Percentiles rank a stretch among this genome's conserved stretches.
Conservation (phyloP, 1,140 invertebrate species). For the Grapholita molesta region DNA sequence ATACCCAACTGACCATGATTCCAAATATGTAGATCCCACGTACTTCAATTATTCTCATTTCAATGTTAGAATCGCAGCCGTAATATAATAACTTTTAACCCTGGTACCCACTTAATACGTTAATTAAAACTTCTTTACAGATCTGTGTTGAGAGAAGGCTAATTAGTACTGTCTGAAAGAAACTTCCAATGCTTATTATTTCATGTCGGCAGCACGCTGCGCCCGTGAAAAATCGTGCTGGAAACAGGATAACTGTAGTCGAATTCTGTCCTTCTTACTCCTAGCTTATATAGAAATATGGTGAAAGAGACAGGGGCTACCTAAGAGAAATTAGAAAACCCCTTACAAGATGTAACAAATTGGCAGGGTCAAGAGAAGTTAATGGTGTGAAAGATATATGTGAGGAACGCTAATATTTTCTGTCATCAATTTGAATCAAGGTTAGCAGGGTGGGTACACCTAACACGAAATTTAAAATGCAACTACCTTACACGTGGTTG, state of each 20-base stretch:
- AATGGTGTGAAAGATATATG: background rate
- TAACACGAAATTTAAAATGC: too few species aligned
- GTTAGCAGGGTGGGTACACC: too few species aligned
- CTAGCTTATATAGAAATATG: background rate
- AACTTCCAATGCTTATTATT: constrained; percentile 11
- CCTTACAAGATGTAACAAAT: background rate
- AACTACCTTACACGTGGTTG: too few species aligned
- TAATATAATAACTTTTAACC: background rate
- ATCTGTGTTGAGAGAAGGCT: constrained; percentile 4
- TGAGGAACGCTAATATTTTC: background rate
- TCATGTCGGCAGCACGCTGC: background rate
- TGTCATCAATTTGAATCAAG: background rate
- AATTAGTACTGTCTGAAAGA: background rate
- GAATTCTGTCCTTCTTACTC: background rate
- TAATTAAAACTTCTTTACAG: constrained; percentile 1
- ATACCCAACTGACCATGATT: too few species aligned
- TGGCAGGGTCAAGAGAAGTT: background rate
- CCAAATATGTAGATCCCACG: background rate
- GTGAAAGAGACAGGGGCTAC: background rate
- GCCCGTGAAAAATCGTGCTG: background rate
- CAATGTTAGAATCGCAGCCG: background rate
- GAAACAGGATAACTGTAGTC: background rate
- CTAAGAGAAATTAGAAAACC: background rate
- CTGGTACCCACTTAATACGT: background rate
- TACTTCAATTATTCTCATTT: too few species aligned